Base-by-base conservation (phyloP, 1,140 invertebrate species). In the Rhysida immarginata region DNA sequence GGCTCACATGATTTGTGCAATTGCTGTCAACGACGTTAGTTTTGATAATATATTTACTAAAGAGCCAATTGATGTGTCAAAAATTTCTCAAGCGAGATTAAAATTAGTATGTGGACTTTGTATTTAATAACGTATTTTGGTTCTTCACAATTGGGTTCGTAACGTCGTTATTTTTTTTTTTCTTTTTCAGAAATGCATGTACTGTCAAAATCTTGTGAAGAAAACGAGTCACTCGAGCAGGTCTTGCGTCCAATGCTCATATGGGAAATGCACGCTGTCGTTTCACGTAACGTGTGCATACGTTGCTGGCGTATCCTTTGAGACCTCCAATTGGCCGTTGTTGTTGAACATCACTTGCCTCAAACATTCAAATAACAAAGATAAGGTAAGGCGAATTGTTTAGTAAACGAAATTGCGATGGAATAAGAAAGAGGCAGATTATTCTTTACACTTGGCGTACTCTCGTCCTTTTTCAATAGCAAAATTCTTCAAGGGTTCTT, bases 1-100 rank as follows among this genome's bases (percentile, higher is more conserved):
- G 77, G 74, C 72, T 20, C 78, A 80, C 48, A 64, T 78, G 23
- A 57, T 77, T 1, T 80, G 78, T 60, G 71, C 75, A 18, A 65
- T 77, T 21, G 56, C 75, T 5, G 62, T 75, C 35, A 69, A 70
- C 2, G 75, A 74, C 27, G 62, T 67, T 20, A 61, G 43, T 45
- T 69, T 68, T 55, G 62, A 59, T 48, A 57, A 65, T 27, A 45
- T 53, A 18, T n/a, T 56, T 23, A 13, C 68, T 18, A 75, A 74
- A 55, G 71, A 74, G 60, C 67, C 72, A 2, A 66, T 76, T 51
- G 71, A 72, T 59, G 68, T 72, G 2, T 69, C 41, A 52, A 63
- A 61, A 48, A 66, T 66, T 11, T 62, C 60, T 41, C 43, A 52
- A 21, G 60, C 56, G 26, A 64, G 68, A 56, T 58, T 58, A 16